A percentile compares a stretch with the other conserved stretches of the same genome.
Evolutionary conservation across 2,888 invertebrate species (phyloP).

Genomic region (Listrodromus nycthemerus): DNA sequence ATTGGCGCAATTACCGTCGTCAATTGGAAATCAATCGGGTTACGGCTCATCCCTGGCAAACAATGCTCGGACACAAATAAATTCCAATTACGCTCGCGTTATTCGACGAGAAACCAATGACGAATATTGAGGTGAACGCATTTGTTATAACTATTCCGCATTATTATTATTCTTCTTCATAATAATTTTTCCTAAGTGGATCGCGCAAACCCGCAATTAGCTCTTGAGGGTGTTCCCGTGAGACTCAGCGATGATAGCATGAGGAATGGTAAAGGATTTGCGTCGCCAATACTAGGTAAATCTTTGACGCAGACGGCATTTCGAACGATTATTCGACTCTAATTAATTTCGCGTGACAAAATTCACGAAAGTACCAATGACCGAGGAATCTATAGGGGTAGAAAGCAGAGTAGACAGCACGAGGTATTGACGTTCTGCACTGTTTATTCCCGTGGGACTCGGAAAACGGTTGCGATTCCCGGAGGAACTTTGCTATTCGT

Average conservation of each 20-base stretch:
- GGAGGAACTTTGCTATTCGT: constrained; percentile 34
- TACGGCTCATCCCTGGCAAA: background rate
- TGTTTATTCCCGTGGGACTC: constrained; percentile 51
- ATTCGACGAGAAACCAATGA: background rate
- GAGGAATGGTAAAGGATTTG: constrained; percentile 7
- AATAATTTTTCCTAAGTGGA: too few species aligned
- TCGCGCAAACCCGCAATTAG: too few species aligned
- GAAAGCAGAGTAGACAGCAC: background rate
- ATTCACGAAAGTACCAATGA: constrained; percentile 42
- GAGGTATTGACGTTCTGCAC: background rate
- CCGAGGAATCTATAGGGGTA: background rate
- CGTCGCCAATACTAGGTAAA: constrained; percentile 19
- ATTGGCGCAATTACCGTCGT: constrained; percentile 21
- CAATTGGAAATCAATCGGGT: background rate
- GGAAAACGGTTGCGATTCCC: constrained; percentile 31
- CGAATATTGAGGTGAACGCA: background rate
- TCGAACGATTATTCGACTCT: constrained; percentile 26
- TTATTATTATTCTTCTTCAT: too few species aligned
- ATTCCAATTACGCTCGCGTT: background rate
- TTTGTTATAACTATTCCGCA: too few species aligned
- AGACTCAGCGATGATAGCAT: background rate
- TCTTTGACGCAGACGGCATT: constrained; percentile 24
- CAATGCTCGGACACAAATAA: background rate
- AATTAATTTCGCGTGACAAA: constrained; percentile 56
- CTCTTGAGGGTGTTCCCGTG: too few species aligned